Base-by-base conservation (phyloP, 2,113 vertebrate species). In the Apteryx owenii region DNA sequence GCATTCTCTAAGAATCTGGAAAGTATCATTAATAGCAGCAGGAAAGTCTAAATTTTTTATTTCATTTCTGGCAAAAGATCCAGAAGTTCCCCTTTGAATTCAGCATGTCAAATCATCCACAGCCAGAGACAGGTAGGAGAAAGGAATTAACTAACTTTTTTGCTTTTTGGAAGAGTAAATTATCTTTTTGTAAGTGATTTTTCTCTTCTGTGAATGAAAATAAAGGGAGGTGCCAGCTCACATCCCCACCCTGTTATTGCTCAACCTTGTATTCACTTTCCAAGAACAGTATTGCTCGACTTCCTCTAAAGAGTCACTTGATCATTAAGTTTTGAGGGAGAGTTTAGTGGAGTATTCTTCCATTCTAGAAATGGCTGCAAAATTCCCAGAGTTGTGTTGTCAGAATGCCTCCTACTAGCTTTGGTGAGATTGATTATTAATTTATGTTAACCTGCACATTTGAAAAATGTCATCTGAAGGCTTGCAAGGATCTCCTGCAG, bases 161-260 rank as follows among this genome's bases (percentile, higher is more conserved):
- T 36, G 28, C 3, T n/a, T 61, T 68, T 83, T 78, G 0, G 10
- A 78, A 10, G 4, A 88, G 40, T 21, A 73, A 64, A 46, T 42
- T 1, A 79, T 38, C 10, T 40, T 61, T 61, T 46, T 46, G 20
- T 29, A 8, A 66, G 33, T 50, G 56, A 10, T 8, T 40, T 85
- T 75, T 75, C 53, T 60, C n/a, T 77, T 79, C 29, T 53, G 20
- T 68, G 70, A 87, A 84, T 46, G 33, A 91, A 89, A 93, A 85
- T 10, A 50, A 87, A 94, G 28, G 17, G 22, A 94, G 7, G 6
- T 79, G 19, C 36, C 73, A 87, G 56, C 22, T 72, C 51, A 50
- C 18, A 42, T 46, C 22, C 46, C 40, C 53, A 1, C 4, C 33
- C 10, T n/a, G 11, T 72, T 19, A 42, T 5, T 42, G 12, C n/a